Conservation (phyloP, 2,797 vertebrate genomes). For the Decapterus maruadsi region DNA sequence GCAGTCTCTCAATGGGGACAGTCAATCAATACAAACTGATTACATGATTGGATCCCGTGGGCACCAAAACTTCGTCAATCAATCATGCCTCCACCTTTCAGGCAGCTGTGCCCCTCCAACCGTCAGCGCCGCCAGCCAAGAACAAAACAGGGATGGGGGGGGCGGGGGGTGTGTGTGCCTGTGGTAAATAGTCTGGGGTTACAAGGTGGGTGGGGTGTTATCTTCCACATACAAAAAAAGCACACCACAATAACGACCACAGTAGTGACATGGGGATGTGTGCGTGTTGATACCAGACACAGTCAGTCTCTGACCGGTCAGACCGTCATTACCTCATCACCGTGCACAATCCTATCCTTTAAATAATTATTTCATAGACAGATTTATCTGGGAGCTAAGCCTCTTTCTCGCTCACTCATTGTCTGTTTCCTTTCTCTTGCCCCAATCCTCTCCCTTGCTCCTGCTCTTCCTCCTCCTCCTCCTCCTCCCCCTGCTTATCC, state of each 20-base stretch:
- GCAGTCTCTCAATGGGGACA: conserved; percentile 76
- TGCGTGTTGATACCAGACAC: conserved; percentile 23
- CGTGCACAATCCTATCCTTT: conserved; percentile 26
- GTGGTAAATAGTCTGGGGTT: not conserved
- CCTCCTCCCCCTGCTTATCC: conserved; percentile 34
- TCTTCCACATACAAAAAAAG: conserved; percentile 28
- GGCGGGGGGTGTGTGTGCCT: conserved; percentile 4
- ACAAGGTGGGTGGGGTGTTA: conserved; percentile 1
- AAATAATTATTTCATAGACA: conserved; percentile 46
- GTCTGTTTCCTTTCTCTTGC: conserved; percentile 35
- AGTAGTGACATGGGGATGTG: conserved; percentile 10
- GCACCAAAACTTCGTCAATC: conserved; percentile 81
- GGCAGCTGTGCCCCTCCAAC: conserved; percentile 69
- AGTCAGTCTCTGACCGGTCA: conserved; percentile 35
- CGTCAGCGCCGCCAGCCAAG: conserved; percentile 45
- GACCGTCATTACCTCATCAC: conserved; percentile 32
- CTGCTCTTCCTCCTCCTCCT: not conserved
- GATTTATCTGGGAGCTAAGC: conserved; percentile 50
- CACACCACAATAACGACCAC: conserved; percentile 26
- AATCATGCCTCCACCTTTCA: conserved; percentile 76
- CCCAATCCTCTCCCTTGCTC: conserved; percentile 21
- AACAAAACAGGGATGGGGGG: conserved; percentile 6
- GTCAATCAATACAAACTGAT: conserved; percentile 83
- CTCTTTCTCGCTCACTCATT: conserved; percentile 26
- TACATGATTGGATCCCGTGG: conserved; percentile 83